Evolutionary conservation across 2,113 vertebrate genomes (phyloP).

Genomic region (Chrysemys picta): DNA sequence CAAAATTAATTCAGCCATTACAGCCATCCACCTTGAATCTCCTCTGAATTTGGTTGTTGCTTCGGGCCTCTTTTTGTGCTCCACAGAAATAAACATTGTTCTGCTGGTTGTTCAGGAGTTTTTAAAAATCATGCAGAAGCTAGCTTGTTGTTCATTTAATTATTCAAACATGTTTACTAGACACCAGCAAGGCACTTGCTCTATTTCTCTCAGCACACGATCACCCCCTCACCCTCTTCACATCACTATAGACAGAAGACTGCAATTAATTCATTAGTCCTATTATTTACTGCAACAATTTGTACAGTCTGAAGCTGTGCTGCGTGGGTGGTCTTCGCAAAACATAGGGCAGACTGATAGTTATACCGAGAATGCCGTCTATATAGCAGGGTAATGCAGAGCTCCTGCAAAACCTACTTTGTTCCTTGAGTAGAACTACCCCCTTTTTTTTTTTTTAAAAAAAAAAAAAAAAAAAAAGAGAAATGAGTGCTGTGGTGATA

Average conservation of each 20-base stretch:
- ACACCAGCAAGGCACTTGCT: slow-evolving; percentile 30
- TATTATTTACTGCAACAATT: slow-evolving; percentile 53
- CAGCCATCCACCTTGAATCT: background rate
- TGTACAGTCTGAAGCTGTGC: slow-evolving; percentile 18
- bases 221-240: background rate
- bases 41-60: background rate
- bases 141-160: slow-evolving; percentile 22
- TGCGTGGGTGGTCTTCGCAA: background rate
- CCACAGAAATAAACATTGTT: background rate
- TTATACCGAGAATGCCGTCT: background rate
- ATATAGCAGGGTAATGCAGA: background rate
- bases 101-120: background rate
- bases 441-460: background rate
- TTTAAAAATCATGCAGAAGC: slow-evolving; percentile 41
- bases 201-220: slow-evolving; percentile 22
- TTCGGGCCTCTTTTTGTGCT: background rate
- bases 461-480: background rate
- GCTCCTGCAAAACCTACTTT: background rate
- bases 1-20: slow-evolving; percentile 58
- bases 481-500: background rate
- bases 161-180: slow-evolving; percentile 46
- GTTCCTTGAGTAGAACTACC: slow-evolving; percentile 28
- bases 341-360: background rate
- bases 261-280: slow-evolving; percentile 23
- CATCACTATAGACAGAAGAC: background rate